Percentiles rank a stretch among this genome's conserved stretches.
phyloP scores from a whole-genome alignment of 2,797 vertebrate genomes.

The Leucoraja ocellata region DNA sequence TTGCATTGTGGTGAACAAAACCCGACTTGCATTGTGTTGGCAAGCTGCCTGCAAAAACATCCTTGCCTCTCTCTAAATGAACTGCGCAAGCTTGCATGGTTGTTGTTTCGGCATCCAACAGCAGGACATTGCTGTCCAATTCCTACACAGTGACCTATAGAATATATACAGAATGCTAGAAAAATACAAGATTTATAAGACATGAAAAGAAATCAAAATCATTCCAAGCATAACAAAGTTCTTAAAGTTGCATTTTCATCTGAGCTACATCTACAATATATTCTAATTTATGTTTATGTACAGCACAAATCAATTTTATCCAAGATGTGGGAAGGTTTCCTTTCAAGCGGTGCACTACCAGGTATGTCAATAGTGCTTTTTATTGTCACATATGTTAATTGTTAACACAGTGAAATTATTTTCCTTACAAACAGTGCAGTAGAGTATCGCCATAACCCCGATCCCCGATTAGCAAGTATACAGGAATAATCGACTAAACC shows the following conservation, averaged over 20 bases:
- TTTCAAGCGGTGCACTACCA: conserved; percentile 64
- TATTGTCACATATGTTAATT: no score
- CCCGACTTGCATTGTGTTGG: background rate
- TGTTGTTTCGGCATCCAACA: background rate
- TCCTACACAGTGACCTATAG: background rate
- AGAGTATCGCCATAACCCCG: no score
- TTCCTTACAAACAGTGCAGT: no score
- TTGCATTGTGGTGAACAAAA: background rate
- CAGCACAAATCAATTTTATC: conserved; percentile 87
- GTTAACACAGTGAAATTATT: no score
- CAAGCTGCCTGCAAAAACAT: background rate
- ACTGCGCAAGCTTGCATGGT: background rate
- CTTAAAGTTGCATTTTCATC: background rate
- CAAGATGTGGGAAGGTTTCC: conserved; percentile 83
- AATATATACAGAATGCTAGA: background rate
- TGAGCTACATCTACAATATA: conserved; percentile 41
- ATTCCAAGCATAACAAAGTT: background rate
- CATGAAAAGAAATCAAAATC: background rate
- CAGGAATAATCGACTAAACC: no score
- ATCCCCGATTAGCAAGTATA: no score
- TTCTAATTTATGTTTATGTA: conserved; percentile 43
- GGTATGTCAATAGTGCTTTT: conserved; percentile 57
- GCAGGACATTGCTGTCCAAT: background rate
- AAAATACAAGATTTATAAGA: background rate
- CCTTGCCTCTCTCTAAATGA: background rate